Conservation (phyloP, 1,140 invertebrate species). For the Ceratina japonica region DNA sequence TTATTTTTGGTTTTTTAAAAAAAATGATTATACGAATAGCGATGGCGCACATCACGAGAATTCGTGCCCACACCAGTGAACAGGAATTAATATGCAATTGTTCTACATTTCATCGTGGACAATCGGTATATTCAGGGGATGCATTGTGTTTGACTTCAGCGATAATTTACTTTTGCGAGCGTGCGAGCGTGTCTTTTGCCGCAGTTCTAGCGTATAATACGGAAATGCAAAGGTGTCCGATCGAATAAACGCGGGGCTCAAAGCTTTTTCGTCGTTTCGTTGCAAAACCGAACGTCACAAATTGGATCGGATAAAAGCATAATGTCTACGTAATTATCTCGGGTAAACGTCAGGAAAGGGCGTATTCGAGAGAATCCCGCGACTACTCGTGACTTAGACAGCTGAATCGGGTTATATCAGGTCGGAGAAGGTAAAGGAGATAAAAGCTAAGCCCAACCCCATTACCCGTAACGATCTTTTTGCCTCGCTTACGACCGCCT, state of each 20-base stretch:
- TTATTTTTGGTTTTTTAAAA: too few relatives aligned
- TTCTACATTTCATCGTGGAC: constrained; percentile 2
- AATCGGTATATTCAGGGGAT: neutral
- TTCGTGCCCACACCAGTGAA: neutral
- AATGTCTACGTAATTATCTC: constrained; percentile 54
- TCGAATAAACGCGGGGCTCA: constrained; percentile 1
- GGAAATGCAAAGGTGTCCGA: neutral
- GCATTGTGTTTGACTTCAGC: neutral
- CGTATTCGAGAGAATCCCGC: constrained; percentile 36
- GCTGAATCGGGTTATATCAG: constrained; percentile 43
- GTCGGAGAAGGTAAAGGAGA: constrained; percentile 29
- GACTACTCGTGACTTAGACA: constrained; percentile 47
- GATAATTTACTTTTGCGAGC: neutral
- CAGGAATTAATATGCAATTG: constrained; percentile 15
- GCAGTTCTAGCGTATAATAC: neutral
- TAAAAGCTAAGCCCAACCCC: constrained; percentile 45
- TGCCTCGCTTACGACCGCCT: constrained; percentile 48
- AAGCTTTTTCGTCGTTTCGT: neutral
- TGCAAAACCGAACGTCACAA: constrained; percentile 10
- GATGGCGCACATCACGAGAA: too few relatives aligned
- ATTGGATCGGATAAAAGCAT: neutral
- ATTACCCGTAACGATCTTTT: constrained; percentile 61
- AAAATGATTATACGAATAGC: constrained; percentile 10
- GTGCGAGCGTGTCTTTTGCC: neutral
- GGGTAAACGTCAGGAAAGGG: constrained; percentile 28